Base-by-base conservation (phyloP, 2,113 vertebrate species). In the Gymnogyps californianus region DNA sequence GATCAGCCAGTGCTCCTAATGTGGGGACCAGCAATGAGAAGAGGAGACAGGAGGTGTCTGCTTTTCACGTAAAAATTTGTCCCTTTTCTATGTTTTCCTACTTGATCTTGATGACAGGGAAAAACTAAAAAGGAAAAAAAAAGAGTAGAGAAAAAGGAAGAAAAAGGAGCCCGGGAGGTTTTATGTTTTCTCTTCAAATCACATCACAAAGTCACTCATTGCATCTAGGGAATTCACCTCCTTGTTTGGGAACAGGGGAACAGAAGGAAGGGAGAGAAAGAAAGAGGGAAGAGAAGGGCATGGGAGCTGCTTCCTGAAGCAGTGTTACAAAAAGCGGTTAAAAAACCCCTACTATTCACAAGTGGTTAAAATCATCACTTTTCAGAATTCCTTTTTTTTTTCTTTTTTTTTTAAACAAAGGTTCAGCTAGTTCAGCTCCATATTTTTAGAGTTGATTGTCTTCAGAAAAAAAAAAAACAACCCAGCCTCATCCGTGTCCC, bases 301-400 rank as follows among this genome's bases (percentile, higher is more conserved):
- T 11, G 44, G 94, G 79, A 96, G 89, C 96, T 86, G 97, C 97
- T 98, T 97, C 97, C 97, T 87, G 98, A 97, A 97, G 97, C 89
- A 94, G 96, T 82, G 92, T 97, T 98, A 98, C 97, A 98, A 98
- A 98, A 97, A 96, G 97, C 69, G 0, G 96, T 97, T 96, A 98
- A 98, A 98, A 97, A 97, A 93, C 75, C 91, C 92, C 95, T 95
- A 97, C 93, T 95, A 97, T 97, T 96, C 98, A 96, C 96, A 96
- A 97, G 96, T 97, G 95, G 97, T 98, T 96, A 96, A 98, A 97
- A 97, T 91, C 91, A 83, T 94, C 94, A 32, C 96, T 96, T 96
- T 76, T 91, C 89, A 88, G 97, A 93, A 91, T 92, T 70, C 84
- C 82, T 94, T 92, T 94, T 91, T 87, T 96, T 77, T 54, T 57